Conservation (phyloP, 2,113 vertebrate species). For the Trematomus loennbergii region DNA sequence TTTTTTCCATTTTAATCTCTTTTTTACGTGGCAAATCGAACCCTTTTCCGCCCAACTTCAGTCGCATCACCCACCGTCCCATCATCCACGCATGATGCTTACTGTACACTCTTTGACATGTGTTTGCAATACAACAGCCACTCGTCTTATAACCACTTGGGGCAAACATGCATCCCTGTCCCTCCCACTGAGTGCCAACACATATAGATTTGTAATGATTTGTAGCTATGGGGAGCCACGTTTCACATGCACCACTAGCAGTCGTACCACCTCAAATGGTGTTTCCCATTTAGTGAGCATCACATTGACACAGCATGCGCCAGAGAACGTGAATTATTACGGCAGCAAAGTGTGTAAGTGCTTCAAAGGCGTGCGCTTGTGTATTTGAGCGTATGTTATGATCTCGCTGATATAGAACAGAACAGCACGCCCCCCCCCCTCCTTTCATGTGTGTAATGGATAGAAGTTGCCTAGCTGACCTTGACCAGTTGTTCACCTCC, state of each 20-base stretch:
- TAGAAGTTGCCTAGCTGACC: slow-evolving; percentile 44
- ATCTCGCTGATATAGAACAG: neutral
- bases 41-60: neutral
- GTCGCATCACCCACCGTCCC: neutral
- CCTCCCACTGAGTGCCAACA: slow-evolving; percentile 59
- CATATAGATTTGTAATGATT: slow-evolving; percentile 64
- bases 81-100: neutral
- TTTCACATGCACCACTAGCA: slow-evolving; percentile 46
- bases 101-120: slow-evolving; percentile 15
- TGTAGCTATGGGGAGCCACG: slow-evolving; percentile 58
- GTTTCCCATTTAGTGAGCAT: slow-evolving; percentile 37
- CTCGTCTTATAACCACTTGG: slow-evolving; percentile 12
- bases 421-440: neutral
- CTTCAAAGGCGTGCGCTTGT: neutral
- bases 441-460: neutral
- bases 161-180: slow-evolving; percentile 39
- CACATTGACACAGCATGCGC: slow-evolving; percentile 11
- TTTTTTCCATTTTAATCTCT: too few species aligned
- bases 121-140: slow-evolving; percentile 27
- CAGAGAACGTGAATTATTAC: slow-evolving; percentile 1
- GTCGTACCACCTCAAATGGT: slow-evolving; percentile 43
- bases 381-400: neutral
- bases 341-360: neutral
- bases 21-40: neutral
- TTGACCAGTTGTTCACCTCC: slow-evolving; percentile 65